Conservation (phyloP, 2,888 invertebrate species). For the Cryptocephalus primarius region DNA sequence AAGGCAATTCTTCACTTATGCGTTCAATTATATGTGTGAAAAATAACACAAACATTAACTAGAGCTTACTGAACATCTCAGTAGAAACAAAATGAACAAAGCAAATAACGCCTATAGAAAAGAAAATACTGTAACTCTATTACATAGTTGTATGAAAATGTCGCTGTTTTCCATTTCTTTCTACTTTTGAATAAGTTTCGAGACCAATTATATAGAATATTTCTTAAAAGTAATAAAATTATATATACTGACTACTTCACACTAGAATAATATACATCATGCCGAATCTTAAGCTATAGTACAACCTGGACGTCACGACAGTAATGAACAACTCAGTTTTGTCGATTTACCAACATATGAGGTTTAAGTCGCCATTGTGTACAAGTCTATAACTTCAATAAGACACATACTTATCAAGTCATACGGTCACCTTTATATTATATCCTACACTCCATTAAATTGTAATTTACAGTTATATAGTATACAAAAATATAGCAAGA, state of each 20-base stretch:
- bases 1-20: not conserved
- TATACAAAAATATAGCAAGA: too few species aligned
- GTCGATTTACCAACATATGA: conserved; percentile 12
- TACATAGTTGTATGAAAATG: not conserved
- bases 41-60: not conserved
- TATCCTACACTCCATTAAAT: not conserved
- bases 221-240: conserved; percentile 13
- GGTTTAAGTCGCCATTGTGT: conserved; percentile 6
- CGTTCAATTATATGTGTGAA: not conserved
- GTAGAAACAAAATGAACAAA: too few species aligned
- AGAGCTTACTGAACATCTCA: too few species aligned
- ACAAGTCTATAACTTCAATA: conserved; percentile 9
- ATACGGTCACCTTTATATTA: not conserved
- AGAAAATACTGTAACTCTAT: too few species aligned
- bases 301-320: conserved; percentile 22
- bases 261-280: conserved; percentile 18
- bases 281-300: conserved; percentile 22
- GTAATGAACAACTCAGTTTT: conserved; percentile 16
- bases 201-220: conserved; percentile 6
- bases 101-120: too few species aligned
- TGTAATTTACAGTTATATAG: not conserved
- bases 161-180: conserved; percentile 3
- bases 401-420: conserved; percentile 8
- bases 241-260: conserved; percentile 15
- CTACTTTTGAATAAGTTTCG: conserved; percentile 6